Evolutionary conservation across 2,113 vertebrate genomes (phyloP), one percentile per base, ranked within the genome.

Genomic region (Tragelaphus strepsiceros): DNA sequence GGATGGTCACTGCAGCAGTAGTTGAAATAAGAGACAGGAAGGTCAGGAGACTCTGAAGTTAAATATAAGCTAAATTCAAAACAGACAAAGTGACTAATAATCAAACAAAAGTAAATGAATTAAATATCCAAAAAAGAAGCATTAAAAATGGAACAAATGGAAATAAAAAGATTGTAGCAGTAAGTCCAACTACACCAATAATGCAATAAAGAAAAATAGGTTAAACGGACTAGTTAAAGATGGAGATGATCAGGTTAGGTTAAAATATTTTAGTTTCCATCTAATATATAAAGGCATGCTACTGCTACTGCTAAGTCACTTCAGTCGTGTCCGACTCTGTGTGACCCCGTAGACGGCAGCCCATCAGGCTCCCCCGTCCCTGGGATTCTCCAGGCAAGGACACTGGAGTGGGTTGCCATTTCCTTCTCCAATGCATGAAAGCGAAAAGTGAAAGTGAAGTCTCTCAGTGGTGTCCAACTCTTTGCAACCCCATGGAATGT

Each of bases 261-360:
- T 97, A 67, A 58, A 88, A 59, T 78, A 94, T 71, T 94, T n/a
- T 59, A 91, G 6, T 11, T 97, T 56, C 59, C 12, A 78, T 92
- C 30, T 81, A 26, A 92, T 88, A 21, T 91, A 61, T 46, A 81
- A 92, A 85, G 10, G 8, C 35, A 46, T 53, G 39, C 39, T 43
- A 43, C 39, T 43, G 39, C 39, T 43, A 43, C 39, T 43, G 39
- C 39, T 43, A 43, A 43, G 39, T 43, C 39, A 43, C 39, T 43
- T 43, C 39, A 43, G 39, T 43, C 5, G 39, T 43, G 39, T 43
- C 39, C 39, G 39, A 43, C 39, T 43, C 5, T 43, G 39, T 43
- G 39, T 5, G 4, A 43, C 39, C 39, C 39, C 39, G 5, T 43
- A 43, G 39, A 43, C 39, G 39, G 39, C 39, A 43, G 39, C 39